A percentile compares a stretch with the other conserved stretches of the same genome.
Conservation (phyloP, 2,888 invertebrate species). For the Notodonta dromedarius region DNA sequence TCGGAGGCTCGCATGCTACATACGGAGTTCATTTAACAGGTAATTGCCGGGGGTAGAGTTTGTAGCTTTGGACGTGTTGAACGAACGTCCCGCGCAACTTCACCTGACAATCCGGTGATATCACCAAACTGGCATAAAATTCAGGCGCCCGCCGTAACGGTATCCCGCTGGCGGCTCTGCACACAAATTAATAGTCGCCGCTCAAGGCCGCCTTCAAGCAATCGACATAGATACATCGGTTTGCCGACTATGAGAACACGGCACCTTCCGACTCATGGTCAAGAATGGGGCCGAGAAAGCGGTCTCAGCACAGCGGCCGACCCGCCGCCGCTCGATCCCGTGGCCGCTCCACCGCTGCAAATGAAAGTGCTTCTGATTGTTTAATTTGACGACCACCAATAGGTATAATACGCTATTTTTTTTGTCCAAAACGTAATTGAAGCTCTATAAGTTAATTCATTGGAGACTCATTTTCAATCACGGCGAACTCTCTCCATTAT, state of each 20-base stretch:
- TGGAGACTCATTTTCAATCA: slow-evolving; percentile 49
- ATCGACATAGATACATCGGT: slow-evolving; percentile 82
- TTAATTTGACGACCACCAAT: slow-evolving; percentile 45
- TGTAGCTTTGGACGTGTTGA: slow-evolving; percentile 1
- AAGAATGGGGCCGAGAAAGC: slow-evolving; percentile 80
- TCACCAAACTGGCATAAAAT: slow-evolving; percentile 65
- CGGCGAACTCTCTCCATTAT: slow-evolving; percentile 57
- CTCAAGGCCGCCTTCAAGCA: slow-evolving; percentile 82
- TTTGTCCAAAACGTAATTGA: slow-evolving; percentile 45
- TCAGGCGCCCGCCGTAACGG: slow-evolving; percentile 76
- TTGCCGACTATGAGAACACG: slow-evolving; percentile 78
- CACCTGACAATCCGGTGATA: slow-evolving; percentile 55
- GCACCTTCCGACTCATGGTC: slow-evolving; percentile 70
- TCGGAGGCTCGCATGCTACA: neutral
- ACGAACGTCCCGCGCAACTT: slow-evolving; percentile 25
- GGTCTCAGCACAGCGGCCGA: slow-evolving; percentile 50
- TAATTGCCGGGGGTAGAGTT: neutral
- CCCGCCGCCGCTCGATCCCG: slow-evolving; percentile 19
- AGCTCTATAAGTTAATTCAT: slow-evolving; percentile 38
- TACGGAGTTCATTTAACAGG: neutral
- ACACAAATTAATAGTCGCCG: slow-evolving; percentile 81
- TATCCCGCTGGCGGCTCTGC: slow-evolving; percentile 72
- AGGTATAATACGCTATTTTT: slow-evolving; percentile 46
- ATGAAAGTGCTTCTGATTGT: slow-evolving; percentile 51
- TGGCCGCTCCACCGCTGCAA: slow-evolving; percentile 30